Base-by-base conservation (phyloP, 2,888 invertebrate genomes). In the Girardia tigrina region DNA sequence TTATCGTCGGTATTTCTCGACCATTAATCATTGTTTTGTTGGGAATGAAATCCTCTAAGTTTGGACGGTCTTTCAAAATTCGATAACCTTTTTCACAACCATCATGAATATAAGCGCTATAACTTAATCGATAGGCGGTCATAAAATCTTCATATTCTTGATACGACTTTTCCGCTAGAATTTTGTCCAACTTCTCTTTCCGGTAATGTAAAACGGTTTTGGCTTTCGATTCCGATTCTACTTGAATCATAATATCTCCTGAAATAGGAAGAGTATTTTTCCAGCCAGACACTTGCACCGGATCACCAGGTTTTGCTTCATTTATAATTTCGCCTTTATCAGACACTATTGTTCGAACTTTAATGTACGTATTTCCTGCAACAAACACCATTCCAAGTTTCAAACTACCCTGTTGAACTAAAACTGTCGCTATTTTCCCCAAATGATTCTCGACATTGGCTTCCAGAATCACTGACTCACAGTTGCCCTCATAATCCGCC, bases 231-330 rank as follows among this genome's bases (percentile, higher is more conserved):
- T 91, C 91, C 0, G 87, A 87, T 78, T 87, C 87, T 1, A 93
- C 92, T 86, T 95, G 90, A 4, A 93, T 84, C 36, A 95, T 89
- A 74, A 88, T 86, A 79, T 94, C 93, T 0, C 98, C 98, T 14
- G 94, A 91, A 0, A 89, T 83, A 0, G 97, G 97, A 78, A 95
- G 79, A 81, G 78, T 82, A 26, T 90, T 90, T 78, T 88, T 88
- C 97, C 97, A 98, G 1, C 97, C 97, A 72, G 90, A 87, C 73
- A 94, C 89, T 82, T 91, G 90, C 0, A 89, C 91, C 0, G 94
- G 91, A 0, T 88, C 88, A 0, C 91, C 88, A 0, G 94, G 92
- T n/a, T 87, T 84, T 0, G 90, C 93, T 80, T 87, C 85, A 6
- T 86, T 84, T 0, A 94, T 78, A 0, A 87, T 84, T 0, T 86